Conservation (phyloP, 92 coral and sea anemone genomes). For the Porites lobata region DNA sequence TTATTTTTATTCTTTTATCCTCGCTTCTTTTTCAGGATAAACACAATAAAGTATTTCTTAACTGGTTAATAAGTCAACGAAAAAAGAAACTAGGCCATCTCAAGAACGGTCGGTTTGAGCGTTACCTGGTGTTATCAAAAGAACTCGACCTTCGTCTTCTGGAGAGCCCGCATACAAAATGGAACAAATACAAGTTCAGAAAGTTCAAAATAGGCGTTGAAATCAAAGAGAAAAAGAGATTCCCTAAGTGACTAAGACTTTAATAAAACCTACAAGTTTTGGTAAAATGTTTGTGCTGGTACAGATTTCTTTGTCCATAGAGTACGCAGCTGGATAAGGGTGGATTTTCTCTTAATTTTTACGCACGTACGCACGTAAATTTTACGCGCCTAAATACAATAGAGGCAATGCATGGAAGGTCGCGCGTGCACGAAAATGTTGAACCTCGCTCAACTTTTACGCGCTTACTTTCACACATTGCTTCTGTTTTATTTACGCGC, state of each 20-base stretch:
- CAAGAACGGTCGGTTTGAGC: slow-evolving; percentile 79
- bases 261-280: background rate
- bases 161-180: slow-evolving; percentile 82
- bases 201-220: slow-evolving; percentile 94
- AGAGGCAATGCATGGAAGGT: too few species aligned
- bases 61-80: slow-evolving; percentile 87
- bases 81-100: slow-evolving; percentile 81
- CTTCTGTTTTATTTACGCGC: too few species aligned
- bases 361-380: too few species aligned
- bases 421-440: too few species aligned
- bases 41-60: slow-evolving; percentile 88
- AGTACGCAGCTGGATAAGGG: background rate
- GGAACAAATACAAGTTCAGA: slow-evolving; percentile 92
- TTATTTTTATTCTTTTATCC: too few species aligned
- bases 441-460: too few species aligned
- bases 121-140: slow-evolving; percentile 76
- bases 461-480: too few species aligned
- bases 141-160: slow-evolving; percentile 78
- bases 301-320: background rate
- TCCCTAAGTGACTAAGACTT: background rate
- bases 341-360: too few species aligned
- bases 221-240: slow-evolving; percentile 84
- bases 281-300: background rate
- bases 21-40: slow-evolving; percentile 69
- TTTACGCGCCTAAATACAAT: too few species aligned